A percentile compares a stretch with the other conserved stretches of the same genome.
Evolutionary conservation across 2,797 vertebrate genomes (phyloP).

Genomic region (Eulemur mongoz): DNA sequence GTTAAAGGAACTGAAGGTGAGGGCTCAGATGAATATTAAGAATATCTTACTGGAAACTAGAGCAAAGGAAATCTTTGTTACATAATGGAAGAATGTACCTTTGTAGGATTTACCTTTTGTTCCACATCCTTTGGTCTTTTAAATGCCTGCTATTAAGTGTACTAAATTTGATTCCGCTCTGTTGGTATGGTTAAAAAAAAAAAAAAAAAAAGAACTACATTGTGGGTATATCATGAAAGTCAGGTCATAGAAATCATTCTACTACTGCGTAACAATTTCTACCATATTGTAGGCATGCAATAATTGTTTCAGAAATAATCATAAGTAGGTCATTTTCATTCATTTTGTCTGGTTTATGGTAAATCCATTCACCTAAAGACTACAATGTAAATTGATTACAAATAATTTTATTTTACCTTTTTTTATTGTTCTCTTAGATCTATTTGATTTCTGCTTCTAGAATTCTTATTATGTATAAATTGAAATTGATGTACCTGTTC

Average conservation of each 20-base stretch:
- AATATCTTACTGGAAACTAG: background rate
- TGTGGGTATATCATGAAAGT: background rate
- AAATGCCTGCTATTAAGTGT: background rate
- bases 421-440: background rate
- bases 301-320: background rate
- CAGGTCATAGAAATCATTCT: background rate
- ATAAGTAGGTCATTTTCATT: background rate
- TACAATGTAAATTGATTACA: background rate
- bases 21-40: background rate
- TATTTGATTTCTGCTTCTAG: background rate
- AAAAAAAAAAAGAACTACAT: background rate
- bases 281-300: background rate
- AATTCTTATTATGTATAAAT: background rate
- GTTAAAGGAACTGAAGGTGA: background rate
- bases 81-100: background rate
- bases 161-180: background rate
- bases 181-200: background rate
- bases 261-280: background rate
- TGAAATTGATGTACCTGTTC: background rate
- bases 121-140: background rate
- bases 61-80: background rate
- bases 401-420: background rate
- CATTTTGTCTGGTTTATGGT: background rate
- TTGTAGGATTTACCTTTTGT: background rate
- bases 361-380: background rate